phyloP scores from a whole-genome alignment of 2,113 vertebrate genomes.

The Laterallus jamaicensis region DNA sequence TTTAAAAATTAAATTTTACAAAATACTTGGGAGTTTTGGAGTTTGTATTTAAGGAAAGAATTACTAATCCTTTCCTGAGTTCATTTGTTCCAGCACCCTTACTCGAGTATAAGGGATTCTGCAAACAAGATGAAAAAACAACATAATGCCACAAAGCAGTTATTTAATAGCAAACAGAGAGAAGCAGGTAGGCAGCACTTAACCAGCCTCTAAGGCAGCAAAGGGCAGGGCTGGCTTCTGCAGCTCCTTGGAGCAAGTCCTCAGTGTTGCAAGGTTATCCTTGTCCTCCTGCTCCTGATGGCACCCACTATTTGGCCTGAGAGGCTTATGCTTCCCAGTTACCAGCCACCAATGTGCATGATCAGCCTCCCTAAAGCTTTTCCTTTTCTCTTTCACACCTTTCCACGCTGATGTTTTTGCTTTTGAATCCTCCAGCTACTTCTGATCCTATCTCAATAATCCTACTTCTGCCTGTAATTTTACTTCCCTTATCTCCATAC shows the following conservation, averaged over 20 bases:
- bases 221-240: not conserved
- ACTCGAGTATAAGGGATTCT: not conserved
- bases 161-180: not conserved
- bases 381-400: not conserved
- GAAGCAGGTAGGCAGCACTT: not conserved
- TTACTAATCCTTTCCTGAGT: not conserved
- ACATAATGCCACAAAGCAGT: not conserved
- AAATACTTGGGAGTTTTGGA: not conserved
- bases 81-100: not conserved
- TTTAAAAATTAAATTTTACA: not conserved
- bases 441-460: not conserved
- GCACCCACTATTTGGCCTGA: not conserved
- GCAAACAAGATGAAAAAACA: not conserved
- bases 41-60: not conserved
- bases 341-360: rapidly evolving
- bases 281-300: not conserved
- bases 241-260: not conserved
- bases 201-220: not conserved
- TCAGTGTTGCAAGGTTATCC: not conserved
- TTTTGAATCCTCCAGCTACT: not conserved
- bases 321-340: not conserved
- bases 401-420: not conserved
- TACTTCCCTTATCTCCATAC: not conserved
- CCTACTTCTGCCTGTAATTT: not conserved
- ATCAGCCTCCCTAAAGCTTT: not conserved